These are phyloP conservation scores for Cacoxenus indagator DNA, from an alignment of 2,888 invertebrate species.

Conservation along the genomic window DNA sequence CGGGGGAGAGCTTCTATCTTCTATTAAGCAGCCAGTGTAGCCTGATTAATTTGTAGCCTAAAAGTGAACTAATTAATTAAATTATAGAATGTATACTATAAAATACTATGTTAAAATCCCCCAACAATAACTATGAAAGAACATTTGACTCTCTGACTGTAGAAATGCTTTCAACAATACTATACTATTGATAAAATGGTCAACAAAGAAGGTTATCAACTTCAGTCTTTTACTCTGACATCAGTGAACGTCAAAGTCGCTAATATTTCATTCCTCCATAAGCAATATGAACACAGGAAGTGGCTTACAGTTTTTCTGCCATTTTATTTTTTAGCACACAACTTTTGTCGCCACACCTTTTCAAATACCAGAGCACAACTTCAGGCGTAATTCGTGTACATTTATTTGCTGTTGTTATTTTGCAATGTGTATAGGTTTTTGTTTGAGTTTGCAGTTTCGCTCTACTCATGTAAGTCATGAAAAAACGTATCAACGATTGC, in stretches of 20 bases:
- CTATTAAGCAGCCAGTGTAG: too few relatives aligned
- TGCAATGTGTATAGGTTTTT: background rate
- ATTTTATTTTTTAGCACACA: background rate
- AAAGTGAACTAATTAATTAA: too few relatives aligned
- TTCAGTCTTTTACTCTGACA: background rate
- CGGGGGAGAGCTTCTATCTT: too few relatives aligned
- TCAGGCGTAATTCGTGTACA: constrained; percentile 22
- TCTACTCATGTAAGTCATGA: too few relatives aligned
- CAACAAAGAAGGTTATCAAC: background rate
- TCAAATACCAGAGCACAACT: constrained; percentile 1
- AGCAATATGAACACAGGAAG: constrained; percentile 22
- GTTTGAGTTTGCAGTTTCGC: background rate
- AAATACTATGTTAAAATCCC: too few relatives aligned
- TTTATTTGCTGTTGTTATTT: constrained; percentile 10
- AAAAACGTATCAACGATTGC: too few relatives aligned
- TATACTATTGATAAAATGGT: too few relatives aligned
- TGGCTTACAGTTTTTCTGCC: background rate
- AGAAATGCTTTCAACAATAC: too few relatives aligned
- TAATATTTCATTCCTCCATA: constrained; percentile 23
- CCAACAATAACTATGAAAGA: too few relatives aligned
- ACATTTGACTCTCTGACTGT: too few relatives aligned
- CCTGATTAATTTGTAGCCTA: too few relatives aligned
- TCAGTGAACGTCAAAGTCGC: constrained; percentile 1
- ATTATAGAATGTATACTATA: too few relatives aligned
- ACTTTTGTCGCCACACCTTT: background rate